Evolutionary conservation across 2,888 invertebrate species (phyloP), one percentile per base, ranked within the genome.

Genomic region (Drosophila longiperda): DNA sequence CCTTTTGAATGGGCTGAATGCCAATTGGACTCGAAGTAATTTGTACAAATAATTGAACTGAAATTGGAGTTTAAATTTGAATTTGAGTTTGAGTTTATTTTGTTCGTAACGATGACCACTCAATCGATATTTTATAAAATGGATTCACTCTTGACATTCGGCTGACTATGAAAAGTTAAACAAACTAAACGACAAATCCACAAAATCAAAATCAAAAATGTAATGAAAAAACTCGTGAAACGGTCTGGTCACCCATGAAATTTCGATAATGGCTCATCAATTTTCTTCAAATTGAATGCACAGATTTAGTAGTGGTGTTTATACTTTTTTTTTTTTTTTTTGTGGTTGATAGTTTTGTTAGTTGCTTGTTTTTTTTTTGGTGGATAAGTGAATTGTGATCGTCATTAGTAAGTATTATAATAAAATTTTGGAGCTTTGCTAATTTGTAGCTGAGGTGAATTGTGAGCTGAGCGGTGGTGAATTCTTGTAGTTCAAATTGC

Each of bases 51-150:
- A 48, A 29, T 54, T 63, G 9, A 54, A 53, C 6, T 53, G 23
- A 23, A 63, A 63, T 32, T 63, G 20, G 23, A 33, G 26, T 29
- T 50, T 55, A 34, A 33, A 5, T 40, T 55, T n/a, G 64, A 55
- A 49, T 54, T 73, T 26, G 23, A 33, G 23, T 57, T 61, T 61
- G 63, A 64, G 65, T 65, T 71, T 50, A 59, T 66, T 66, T 61
- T 78, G 65, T 75, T 80, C 76, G 82, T 91, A 92, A 91, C 92
- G 92, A 92, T 92, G 92, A 91, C 91, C 90, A 92, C 91, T 92
- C 91, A 92, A 93, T 93, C 92, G 92, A 93, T 92, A 92, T 92
- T 93, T 93, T 92, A 92, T 92, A 87, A 77, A 89, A 80, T 90
- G 72, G 53, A 64, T 66, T 61, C 61, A 67, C 65, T 71, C 70